Conservation (phyloP, 2,888 invertebrate genomes). For the Girardia tigrina region DNA sequence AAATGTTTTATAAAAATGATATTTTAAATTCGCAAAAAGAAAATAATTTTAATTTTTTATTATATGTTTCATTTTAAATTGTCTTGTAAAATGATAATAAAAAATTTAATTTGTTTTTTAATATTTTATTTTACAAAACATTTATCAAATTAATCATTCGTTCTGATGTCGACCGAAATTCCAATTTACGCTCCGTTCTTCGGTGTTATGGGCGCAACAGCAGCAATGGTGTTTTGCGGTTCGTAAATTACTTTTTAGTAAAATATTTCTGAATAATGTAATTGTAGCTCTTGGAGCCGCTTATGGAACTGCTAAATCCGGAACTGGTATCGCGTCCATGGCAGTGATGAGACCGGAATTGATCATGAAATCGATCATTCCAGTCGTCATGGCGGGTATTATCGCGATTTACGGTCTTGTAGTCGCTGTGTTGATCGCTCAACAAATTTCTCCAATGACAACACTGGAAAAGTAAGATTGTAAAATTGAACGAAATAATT, state of each 20-base stretch:
- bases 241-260: conserved; percentile 53
- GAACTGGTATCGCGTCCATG: conserved; percentile 99
- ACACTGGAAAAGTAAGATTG: conserved; percentile 21
- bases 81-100: no score
- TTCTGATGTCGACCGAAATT: neutral
- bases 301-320: conserved; percentile 98
- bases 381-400: conserved; percentile 74
- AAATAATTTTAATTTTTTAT: no score
- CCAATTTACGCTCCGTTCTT: conserved; percentile 97
- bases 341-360: conserved; percentile 98
- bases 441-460: conserved; percentile 28
- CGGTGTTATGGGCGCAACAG: conserved; percentile 97
- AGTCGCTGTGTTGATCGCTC: conserved; percentile 82
- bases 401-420: conserved; percentile 99
- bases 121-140: no score
- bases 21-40: no score
- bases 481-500: neutral
- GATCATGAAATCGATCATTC: conserved; percentile 99
- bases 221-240: conserved; percentile 98
- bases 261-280: conserved; percentile 4
- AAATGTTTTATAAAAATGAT: no score
- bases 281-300: conserved; percentile 81
- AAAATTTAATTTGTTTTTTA: no score
- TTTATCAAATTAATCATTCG: no score
- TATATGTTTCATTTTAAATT: no score